Evolutionary conservation across 2,113 vertebrate genomes (phyloP), one percentile per base, ranked within the genome.

Genomic region (Eira barbara): DNA sequence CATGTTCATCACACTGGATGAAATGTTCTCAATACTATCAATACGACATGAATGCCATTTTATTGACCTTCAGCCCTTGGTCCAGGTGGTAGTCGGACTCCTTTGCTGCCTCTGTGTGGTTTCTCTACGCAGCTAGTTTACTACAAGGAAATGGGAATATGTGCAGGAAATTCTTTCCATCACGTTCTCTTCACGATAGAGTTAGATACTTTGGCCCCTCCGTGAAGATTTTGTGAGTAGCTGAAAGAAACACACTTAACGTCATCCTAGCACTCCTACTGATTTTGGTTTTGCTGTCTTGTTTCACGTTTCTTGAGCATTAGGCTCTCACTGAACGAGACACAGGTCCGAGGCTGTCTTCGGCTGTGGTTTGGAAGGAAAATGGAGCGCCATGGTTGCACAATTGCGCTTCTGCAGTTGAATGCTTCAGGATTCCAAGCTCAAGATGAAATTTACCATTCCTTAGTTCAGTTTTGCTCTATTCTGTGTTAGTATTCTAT

Each of bases 301-400:
- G 29, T 80, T 86, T 93, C 15, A 8, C 36, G 12, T 91, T 93
- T 92, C 42, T 94, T 92, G 80, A 94, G 57, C 42, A 52, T 87
- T 92, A 18, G 10, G 39, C 39, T 61, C 15, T 21, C 34, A 57
- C 1, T 12, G 74, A 83, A 96, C 74, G 25, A 59, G 94, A 74
- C 36, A 59, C 14, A 57, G 10, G 1, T 85, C 59, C 21, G 15
- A 59, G 42, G 45, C 31, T 88, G 3, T 8, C 55, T 85, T 34
- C 52, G 36, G 42, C 45, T 27, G 6, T 55, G 20, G 6, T 69
- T 47, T 93, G 73, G 47, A 79, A 71, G 45, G 45, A 76, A 65
- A 42, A 8, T 5, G 1, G 67, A 57, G 9, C 7, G 4, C 17
- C 7, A 0, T 31, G 31, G 23, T 20, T 12, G 13, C 11, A 34